phyloP scores from a whole-genome alignment of 2,113 vertebrate species.

The Calyptomena viridis region DNA sequence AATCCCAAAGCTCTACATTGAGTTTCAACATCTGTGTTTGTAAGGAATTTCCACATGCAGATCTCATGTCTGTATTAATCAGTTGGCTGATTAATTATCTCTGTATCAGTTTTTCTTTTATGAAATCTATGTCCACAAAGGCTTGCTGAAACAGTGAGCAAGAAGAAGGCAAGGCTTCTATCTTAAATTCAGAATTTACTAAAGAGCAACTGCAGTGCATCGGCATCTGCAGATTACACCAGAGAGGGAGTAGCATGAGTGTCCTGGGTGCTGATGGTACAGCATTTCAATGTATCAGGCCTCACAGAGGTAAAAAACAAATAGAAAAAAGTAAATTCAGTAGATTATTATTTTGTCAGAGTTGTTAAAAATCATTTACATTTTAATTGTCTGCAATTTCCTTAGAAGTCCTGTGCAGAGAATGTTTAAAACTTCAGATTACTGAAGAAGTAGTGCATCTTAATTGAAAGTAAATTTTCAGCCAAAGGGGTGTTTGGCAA shows the following conservation, averaged over 20 bases:
- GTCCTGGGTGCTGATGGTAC: background rate
- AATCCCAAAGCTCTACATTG: background rate
- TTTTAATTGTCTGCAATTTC: background rate
- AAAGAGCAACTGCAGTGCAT: background rate
- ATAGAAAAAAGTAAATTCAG: background rate
- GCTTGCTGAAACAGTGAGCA: background rate
- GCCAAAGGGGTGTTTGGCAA: background rate
- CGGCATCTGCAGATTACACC: background rate
- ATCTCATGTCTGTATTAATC: background rate
- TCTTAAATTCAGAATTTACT: background rate
- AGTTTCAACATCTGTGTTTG: background rate
- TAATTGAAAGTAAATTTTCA: background rate
- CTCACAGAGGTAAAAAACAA: background rate
- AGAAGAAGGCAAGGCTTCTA: background rate
- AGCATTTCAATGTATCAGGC: background rate
- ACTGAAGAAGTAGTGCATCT: background rate
- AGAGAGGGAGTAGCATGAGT: rapidly evolving
- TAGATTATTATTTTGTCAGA: background rate
- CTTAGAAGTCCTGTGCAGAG: background rate
- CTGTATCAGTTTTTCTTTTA: background rate
- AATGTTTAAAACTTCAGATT: background rate
- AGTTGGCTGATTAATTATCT: background rate
- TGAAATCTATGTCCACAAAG: background rate
- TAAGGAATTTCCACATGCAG: background rate
- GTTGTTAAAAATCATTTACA: background rate